Base-by-base conservation (phyloP, 53 echinoderm and acorn worm genomes). In the Arbacia lixula region DNA sequence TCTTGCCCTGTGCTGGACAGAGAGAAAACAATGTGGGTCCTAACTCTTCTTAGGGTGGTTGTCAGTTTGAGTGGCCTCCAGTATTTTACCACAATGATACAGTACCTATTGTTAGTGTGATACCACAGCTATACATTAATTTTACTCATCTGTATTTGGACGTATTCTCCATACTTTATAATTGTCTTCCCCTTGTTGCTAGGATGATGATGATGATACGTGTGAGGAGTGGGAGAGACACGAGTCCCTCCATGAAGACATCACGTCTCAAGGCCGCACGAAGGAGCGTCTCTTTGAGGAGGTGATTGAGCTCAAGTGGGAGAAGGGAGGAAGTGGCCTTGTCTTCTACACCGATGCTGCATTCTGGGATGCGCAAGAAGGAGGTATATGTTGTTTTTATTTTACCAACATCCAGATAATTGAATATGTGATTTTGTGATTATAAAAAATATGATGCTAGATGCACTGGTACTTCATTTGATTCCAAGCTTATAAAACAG, bases 261-360 rank as follows among this genome's bases (percentile, higher is more conserved):
- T 95, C 43, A 93, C 93, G 63, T 88, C 88, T 28, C 95, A 95
- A 83, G 91, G 77, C 49, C 67, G 95, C 26, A 93, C 86, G 5
- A 86, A 88, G 2, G 95, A 95, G 86, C 67, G 93, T 26, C 84
- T 93, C 31, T 95, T 91, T 87, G 95, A 95, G 64, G 89, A 91
- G 39, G 87, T 91, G 73, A 95, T 95, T 86, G 95, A 95, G 81
- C 86, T 95, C 12, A 91, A 86, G 21, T 95, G 95, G 95, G 95
- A 95, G 49, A 95, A 95, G 42, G 95, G 95, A 20, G 88, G 95
- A 55, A 93, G 93, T 54, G 95, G 95, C 2, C 85, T 95, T 20
- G 95, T 95, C 52, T 95, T 95, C 60, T 95, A 95, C 68, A 95
- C 95, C 8, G 95, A 95, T 84, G 95, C 95, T 37, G 92, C 93